A percentile compares a stretch with the other conserved stretches of the same genome.
phyloP scores from a whole-genome alignment of 2,113 vertebrate genomes.

The Syrmaticus mikado region DNA sequence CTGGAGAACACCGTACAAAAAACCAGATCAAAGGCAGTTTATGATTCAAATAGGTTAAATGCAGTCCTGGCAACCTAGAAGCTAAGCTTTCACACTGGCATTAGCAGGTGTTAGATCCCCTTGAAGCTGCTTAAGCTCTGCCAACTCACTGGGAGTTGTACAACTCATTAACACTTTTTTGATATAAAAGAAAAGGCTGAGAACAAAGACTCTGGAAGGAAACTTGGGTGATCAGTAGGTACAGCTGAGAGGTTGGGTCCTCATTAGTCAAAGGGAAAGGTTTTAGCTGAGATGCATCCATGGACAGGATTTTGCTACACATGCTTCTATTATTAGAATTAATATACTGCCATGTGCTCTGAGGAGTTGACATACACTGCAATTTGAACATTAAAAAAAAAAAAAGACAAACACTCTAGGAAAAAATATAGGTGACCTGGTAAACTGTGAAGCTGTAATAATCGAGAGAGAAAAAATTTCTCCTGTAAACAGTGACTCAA shows the following conservation, averaged over 20 bases:
- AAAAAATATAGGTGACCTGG: neutral
- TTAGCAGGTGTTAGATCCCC: conserved; percentile 20
- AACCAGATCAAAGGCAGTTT: neutral
- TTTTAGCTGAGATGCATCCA: neutral
- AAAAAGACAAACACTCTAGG: neutral
- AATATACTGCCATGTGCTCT: neutral
- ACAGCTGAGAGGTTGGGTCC: neutral
- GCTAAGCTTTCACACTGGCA: neutral
- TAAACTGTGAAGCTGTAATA: conserved; percentile 2
- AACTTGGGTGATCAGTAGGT: neutral
- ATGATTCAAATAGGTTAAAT: conserved; percentile 7
- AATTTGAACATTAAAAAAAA: neutral
- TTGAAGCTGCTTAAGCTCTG: conserved; percentile 6
- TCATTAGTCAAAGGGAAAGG: neutral
- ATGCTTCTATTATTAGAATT: neutral
- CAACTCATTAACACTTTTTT: conserved; percentile 18
- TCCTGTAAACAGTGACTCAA: neutral
- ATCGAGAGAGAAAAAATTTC: neutral
- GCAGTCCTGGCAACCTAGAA: neutral
- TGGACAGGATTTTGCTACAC: neutral
- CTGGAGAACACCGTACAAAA: neutral
- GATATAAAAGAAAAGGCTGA: neutral
- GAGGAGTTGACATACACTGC: neutral
- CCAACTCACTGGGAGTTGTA: conserved; percentile 3
- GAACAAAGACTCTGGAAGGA: neutral